Conservation (phyloP, 2,797 vertebrate genomes). For the Pseudotriccus pelzelni region DNA sequence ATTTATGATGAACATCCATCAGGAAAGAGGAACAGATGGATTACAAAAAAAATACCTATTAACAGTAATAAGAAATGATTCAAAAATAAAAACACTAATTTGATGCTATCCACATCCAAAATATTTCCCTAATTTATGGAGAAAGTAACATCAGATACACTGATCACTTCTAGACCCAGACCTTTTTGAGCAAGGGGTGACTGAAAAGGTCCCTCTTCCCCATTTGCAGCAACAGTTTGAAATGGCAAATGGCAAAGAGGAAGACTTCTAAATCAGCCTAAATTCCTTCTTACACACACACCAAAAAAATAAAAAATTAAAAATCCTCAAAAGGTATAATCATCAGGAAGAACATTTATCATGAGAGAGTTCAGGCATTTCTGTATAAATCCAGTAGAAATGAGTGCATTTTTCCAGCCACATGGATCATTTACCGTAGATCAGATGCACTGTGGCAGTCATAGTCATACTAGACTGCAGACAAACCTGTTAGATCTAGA, state of each 20-base stretch:
- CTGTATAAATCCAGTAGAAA: neutral
- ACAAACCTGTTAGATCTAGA: neutral
- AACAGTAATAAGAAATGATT: neutral
- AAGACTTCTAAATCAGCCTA: neutral
- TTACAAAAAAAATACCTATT: neutral
- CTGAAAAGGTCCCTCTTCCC: neutral
- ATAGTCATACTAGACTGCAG: neutral
- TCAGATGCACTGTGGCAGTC: neutral
- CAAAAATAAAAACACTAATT: neutral
- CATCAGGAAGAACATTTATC: neutral
- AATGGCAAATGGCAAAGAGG: neutral
- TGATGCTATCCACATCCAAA: neutral
- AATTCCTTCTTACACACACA: neutral
- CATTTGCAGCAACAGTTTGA: neutral
- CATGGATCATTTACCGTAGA: accelerated
- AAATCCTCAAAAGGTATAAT: neutral
- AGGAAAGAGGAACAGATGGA: neutral
- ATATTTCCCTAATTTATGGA: neutral
- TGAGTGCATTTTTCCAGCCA: neutral
- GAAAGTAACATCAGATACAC: neutral
- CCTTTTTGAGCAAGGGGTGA: neutral
- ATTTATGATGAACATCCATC: neutral
- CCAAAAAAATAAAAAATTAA: neutral
- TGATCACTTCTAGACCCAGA: neutral
- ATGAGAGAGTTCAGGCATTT: neutral